A percentile compares a stretch with the other conserved stretches of the same genome.
Conservation (phyloP, 2,797 vertebrate genomes). For the Sebastes vulpes region DNA sequence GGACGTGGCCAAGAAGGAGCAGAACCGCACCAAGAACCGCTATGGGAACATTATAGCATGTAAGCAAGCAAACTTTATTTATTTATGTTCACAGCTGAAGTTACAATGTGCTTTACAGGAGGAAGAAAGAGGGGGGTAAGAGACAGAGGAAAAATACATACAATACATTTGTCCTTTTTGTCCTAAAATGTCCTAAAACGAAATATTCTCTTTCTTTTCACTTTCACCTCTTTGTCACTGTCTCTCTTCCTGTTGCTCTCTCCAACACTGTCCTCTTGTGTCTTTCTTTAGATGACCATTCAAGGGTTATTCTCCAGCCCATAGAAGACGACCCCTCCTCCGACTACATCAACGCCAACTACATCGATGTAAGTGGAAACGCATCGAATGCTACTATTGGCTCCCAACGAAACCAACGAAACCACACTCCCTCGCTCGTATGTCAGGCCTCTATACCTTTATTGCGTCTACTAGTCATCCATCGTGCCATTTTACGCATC, state of each 20-base stretch:
- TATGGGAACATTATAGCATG: conserved; percentile 99
- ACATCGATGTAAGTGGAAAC: conserved; percentile 99
- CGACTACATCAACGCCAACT: conserved; percentile 99
- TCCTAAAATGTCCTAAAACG: neutral
- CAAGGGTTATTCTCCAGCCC: conserved; percentile 98
- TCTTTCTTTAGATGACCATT: conserved; percentile 93
- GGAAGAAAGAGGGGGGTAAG: neutral
- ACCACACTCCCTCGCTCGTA: conserved; percentile 88
- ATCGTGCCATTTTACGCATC: conserved; percentile 61
- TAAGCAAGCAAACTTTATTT: conserved; percentile 80
- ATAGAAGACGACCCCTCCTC: conserved; percentile 99
- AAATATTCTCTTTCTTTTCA: neutral
- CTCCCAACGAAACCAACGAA: conserved; percentile 88
- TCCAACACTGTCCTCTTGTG: neutral
- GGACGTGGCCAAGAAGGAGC: conserved; percentile 99
- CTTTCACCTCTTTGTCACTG: neutral
- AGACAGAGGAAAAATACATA: neutral
- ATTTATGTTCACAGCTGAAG: neutral
- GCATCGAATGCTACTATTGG: conserved; percentile 88
- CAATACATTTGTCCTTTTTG: neutral
- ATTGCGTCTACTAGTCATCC: conserved; percentile 80
- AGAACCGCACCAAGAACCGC: conserved; percentile 99
- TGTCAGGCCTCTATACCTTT: conserved; percentile 90
- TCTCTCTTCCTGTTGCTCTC: neutral
- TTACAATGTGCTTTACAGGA: neutral